A percentile compares a stretch with the other conserved stretches of the same genome.
Conservation (phyloP, 2,888 invertebrate species). For the Pollenia labialis region DNA sequence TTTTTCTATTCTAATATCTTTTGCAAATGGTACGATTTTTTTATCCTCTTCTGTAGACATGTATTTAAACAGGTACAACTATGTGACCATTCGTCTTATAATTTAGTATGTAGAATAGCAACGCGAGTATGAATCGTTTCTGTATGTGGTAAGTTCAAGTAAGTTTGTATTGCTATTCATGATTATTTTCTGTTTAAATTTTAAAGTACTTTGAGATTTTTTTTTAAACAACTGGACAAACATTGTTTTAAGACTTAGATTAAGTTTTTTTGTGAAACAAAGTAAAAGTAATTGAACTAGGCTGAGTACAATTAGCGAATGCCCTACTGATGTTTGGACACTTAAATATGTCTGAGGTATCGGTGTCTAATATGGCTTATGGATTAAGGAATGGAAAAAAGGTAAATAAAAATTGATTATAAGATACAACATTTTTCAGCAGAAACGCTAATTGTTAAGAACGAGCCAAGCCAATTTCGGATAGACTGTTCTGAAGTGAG, state of each 20-base stretch:
- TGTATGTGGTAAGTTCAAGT: conserved; percentile 59
- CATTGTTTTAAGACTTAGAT: not conserved
- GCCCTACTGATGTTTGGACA: conserved; percentile 2
- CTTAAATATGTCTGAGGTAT: no score
- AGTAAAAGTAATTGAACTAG: not conserved
- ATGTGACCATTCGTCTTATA: conserved; percentile 28
- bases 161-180: conserved; percentile 36
- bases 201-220: conserved; percentile 13
- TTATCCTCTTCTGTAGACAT: not conserved
- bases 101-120: conserved; percentile 35
- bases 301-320: not conserved
- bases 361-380: no score
- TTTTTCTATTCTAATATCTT: not conserved
- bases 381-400: no score
- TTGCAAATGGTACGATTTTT: not conserved
- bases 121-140: conserved; percentile 11
- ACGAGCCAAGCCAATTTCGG: no score
- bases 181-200: conserved; percentile 14
- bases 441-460: no score
- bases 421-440: no score
- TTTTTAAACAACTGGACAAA: conserved; percentile 41
- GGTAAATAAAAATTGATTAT: no score
- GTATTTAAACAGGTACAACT: conserved; percentile 26
- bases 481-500: no score
- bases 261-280: not conserved